A percentile compares a stretch with the other conserved stretches of the same genome.
Conservation (phyloP, 1,140 invertebrate species). For the Penaeus vannamei region DNA sequence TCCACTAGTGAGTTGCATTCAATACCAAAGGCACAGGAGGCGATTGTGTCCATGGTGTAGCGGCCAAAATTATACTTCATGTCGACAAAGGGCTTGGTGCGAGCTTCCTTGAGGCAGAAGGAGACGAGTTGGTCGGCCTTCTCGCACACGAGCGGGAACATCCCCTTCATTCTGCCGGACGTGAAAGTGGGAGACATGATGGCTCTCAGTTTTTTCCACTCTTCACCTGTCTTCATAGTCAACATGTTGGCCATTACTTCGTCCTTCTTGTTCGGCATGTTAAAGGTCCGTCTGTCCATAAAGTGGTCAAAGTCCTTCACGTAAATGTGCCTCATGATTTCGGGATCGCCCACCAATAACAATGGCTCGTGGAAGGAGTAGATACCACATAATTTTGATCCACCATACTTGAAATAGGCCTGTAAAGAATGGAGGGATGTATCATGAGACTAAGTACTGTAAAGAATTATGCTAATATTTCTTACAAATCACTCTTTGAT, state of each 20-base stretch:
- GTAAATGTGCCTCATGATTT: not conserved
- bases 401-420: no score
- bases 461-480: no score
- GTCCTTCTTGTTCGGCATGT: not conserved
- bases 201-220: constrained; percentile 59
- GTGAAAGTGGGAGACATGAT: constrained; percentile 67
- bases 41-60: constrained; percentile 74
- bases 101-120: constrained; percentile 39
- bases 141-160: constrained; percentile 12
- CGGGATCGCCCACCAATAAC: not conserved
- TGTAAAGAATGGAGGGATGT: no score
- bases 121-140: constrained; percentile 18
- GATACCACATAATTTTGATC: no score
- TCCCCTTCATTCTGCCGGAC: constrained; percentile 59
- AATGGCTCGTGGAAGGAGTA: no score
- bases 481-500: no score
- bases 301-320: constrained; percentile 9
- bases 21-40: constrained; percentile 73
- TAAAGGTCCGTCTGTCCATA: not conserved
- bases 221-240: not conserved
- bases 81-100: constrained; percentile 27
- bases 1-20: constrained; percentile 68
- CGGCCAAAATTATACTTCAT: constrained; percentile 68
- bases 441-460: no score
- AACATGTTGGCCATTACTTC: constrained; percentile 14